Percentiles rank a stretch among this genome's conserved stretches.
phyloP scores from a whole-genome alignment of 1,140 invertebrate species.

The Tetramorium alpestre region DNA sequence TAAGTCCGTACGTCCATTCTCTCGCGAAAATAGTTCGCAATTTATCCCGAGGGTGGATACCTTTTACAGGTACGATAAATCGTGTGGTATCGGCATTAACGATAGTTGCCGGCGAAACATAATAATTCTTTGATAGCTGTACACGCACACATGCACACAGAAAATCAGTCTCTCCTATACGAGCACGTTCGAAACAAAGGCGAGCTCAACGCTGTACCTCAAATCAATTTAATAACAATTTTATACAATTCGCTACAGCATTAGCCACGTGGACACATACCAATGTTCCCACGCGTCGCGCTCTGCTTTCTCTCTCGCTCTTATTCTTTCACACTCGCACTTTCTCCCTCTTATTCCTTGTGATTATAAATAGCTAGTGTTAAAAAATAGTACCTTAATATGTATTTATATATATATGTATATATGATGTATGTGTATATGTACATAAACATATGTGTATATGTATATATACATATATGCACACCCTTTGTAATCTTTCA shows the following conservation, averaged over 20 bases:
- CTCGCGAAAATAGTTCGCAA: conserved; percentile 31
- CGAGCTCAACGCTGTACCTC: conserved; percentile 70
- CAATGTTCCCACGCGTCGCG: conserved; percentile 62
- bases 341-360: conserved; percentile 53
- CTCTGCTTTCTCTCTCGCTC: conserved; percentile 28
- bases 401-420: not conserved
- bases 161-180: conserved; percentile 43
- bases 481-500: conserved; percentile 72
- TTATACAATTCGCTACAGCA: conserved; percentile 74
- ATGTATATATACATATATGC: conserved; percentile 46
- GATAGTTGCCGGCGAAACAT: conserved; percentile 53
- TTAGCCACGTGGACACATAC: conserved; percentile 61
- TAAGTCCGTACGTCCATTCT: not conserved
- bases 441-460: not conserved
- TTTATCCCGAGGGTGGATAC: conserved; percentile 61
- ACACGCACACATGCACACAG: conserved; percentile 28
- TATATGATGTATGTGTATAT: not conserved
- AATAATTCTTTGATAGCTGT: conserved; percentile 55
- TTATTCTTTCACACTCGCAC: not conserved
- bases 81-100: conserved; percentile 19
- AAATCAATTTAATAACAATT: conserved; percentile 73
- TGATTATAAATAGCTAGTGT: conserved; percentile 77
- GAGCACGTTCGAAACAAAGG: conserved; percentile 57
- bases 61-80: conserved; percentile 34
- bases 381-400: conserved; percentile 78